Evolutionary conservation across 2,797 vertebrate genomes (phyloP).

Genomic region (Sarcoramphus papa): DNA sequence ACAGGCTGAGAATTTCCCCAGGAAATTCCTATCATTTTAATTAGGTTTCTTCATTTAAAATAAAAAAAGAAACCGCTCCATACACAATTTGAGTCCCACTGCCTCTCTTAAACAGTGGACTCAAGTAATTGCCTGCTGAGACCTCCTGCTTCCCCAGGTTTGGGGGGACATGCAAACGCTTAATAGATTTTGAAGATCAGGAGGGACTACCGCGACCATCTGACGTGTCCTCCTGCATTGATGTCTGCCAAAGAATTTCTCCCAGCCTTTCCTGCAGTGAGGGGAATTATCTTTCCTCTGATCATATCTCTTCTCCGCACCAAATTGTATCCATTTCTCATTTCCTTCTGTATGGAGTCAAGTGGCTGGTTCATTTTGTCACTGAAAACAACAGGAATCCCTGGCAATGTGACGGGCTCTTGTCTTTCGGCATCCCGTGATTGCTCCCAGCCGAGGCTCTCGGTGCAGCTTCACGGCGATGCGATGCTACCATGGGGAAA

Average conservation of each 20-base stretch:
- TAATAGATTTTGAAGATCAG: neutral
- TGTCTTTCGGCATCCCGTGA: neutral
- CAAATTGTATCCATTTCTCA: neutral
- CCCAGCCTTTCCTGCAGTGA: neutral
- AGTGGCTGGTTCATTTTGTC: neutral
- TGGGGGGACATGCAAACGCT: neutral
- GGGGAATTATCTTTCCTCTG: neutral
- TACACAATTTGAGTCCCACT: neutral
- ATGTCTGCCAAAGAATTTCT: neutral
- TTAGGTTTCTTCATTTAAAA: slow-evolving; percentile 43
- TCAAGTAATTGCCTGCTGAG: slow-evolving; percentile 18
- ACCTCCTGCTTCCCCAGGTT: neutral
- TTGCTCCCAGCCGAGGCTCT: neutral
- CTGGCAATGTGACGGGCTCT: neutral
- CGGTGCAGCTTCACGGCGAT: rapidly evolving
- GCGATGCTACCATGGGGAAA: neutral
- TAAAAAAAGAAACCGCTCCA: neutral
- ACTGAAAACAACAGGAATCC: neutral
- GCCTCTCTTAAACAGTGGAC: neutral
- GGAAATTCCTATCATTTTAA: slow-evolving; percentile 44
- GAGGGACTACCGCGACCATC: neutral
- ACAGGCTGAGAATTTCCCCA: slow-evolving; percentile 26
- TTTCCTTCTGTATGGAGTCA: neutral
- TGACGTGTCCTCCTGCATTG: neutral
- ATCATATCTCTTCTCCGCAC: neutral